Evolutionary conservation across 2,888 invertebrate genomes (phyloP).

Genomic region (Perizoma flavofasciatum): DNA sequence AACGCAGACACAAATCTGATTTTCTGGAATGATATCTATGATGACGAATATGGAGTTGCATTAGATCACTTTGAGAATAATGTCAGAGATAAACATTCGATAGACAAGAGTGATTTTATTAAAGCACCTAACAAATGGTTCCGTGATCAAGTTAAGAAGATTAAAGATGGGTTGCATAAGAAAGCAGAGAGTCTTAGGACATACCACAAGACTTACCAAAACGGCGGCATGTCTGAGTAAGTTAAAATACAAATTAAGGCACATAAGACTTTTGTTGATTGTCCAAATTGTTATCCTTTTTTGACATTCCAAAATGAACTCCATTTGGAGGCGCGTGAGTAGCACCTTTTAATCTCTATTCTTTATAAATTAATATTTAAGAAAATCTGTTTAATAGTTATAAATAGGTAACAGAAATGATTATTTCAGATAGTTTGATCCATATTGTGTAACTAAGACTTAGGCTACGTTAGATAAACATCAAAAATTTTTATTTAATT

Average conservation of each 20-base stretch:
- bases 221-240: slow-evolving; percentile 21
- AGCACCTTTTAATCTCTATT: too few relatives aligned
- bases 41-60: slow-evolving; percentile 69
- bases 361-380: too few relatives aligned
- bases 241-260: background rate
- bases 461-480: too few relatives aligned
- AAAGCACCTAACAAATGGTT: slow-evolving; percentile 62
- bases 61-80: slow-evolving; percentile 51
- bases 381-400: too few relatives aligned
- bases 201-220: slow-evolving; percentile 8
- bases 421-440: too few relatives aligned
- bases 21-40: slow-evolving; percentile 73
- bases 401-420: too few relatives aligned
- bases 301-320: too few relatives aligned
- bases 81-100: slow-evolving; percentile 46
- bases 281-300: too few relatives aligned
- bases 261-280: too few relatives aligned
- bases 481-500: too few relatives aligned
- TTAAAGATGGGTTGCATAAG: slow-evolving; percentile 47
- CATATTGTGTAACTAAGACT: too few relatives aligned
- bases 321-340: too few relatives aligned
- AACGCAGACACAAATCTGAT: slow-evolving; percentile 55
- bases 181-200: slow-evolving; percentile 12
- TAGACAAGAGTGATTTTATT: slow-evolving; percentile 46
- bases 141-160: slow-evolving; percentile 54